phyloP scores from a whole-genome alignment of 2,888 invertebrate genomes.

The Allygus modestus region DNA sequence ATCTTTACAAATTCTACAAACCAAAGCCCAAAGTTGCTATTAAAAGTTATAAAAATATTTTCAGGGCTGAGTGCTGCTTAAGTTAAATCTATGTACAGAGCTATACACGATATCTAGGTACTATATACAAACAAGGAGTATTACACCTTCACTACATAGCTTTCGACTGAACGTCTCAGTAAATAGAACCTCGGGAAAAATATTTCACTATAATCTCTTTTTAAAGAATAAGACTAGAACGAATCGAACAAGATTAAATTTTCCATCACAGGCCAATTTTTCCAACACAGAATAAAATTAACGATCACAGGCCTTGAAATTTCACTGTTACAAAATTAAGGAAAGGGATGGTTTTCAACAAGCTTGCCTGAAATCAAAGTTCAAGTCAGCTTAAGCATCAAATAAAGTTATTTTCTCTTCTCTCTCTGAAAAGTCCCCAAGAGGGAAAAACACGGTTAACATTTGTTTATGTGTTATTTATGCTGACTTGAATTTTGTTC shows the following conservation, averaged over 20 bases:
- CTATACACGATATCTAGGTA: conserved; percentile 6
- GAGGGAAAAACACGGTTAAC: too few species aligned
- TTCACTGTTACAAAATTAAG: background rate
- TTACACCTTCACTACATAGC: background rate
- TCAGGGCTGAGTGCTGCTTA: background rate
- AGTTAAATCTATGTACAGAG: conserved; percentile 42
- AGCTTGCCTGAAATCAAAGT: too few species aligned
- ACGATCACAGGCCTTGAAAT: background rate
- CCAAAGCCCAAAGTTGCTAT: background rate
- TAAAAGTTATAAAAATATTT: conserved; percentile 24
- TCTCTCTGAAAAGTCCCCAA: too few species aligned
- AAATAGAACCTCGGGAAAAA: background rate
- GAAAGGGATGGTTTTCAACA: too few species aligned
- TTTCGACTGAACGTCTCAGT: background rate
- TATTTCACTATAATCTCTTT: background rate
- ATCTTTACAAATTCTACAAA: too few species aligned
- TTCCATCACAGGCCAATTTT: background rate
- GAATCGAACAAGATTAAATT: background rate
- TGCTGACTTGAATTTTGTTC: too few species aligned
- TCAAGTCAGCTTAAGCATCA: too few species aligned
- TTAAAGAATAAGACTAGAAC: background rate
- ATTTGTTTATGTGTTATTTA: too few species aligned
- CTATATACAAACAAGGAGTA: conserved; percentile 4
- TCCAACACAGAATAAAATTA: background rate
- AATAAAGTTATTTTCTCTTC: too few species aligned